Base-by-base conservation (phyloP, 2,888 invertebrate species). In the Mamestra brassicae region DNA sequence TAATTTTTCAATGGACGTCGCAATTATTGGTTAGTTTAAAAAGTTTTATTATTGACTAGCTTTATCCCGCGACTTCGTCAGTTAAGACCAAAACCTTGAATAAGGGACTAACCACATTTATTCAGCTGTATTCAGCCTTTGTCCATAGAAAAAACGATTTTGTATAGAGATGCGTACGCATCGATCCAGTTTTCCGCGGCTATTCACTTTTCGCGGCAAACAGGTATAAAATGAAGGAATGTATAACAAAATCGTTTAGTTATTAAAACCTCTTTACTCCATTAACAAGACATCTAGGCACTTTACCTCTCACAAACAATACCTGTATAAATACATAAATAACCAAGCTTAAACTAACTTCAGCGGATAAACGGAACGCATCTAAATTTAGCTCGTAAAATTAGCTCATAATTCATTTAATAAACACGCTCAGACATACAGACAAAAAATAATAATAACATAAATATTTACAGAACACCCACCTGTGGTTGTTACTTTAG, bases 381-480 rank as follows among this genome's bases (percentile, higher is more conserved):
- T 60, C 64, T 86, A 79, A 68, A 45, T 80, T 64, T 69, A 73
- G 57, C 73, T 54, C 17, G 2, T 47, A 55, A 87, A 75, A 82
- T 72, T 62, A 81, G 68, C 74, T 74, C 78, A 74, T 85, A 85
- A 87, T 66, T 85, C 74, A 78, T 79, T 26, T 54, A 67, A 79
- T 70, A 87, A 74, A 81, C 81, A 42, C 34, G 62, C 65, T 47
- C 76, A 84, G 71, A 79, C 74, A 71, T 50, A 70, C 80, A 78
- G 71, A 77, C 71, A 73, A 72, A 86, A 85, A 71, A 63, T 54
- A 67, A 72, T 87, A 76, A 69, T 78, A 78, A 74, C 63, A 64
- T 67, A 79, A 86, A 86, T 87, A 80, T 85, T 85, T 88, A 80
- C 67, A 62, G 13, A 38, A 63, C 69, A 26, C 74, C 67, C 85